A percentile compares a stretch with the other conserved stretches of the same genome.
phyloP scores from a whole-genome alignment of 64 coral and sea anemone genomes.

The Catalaphyllia jardinei region DNA sequence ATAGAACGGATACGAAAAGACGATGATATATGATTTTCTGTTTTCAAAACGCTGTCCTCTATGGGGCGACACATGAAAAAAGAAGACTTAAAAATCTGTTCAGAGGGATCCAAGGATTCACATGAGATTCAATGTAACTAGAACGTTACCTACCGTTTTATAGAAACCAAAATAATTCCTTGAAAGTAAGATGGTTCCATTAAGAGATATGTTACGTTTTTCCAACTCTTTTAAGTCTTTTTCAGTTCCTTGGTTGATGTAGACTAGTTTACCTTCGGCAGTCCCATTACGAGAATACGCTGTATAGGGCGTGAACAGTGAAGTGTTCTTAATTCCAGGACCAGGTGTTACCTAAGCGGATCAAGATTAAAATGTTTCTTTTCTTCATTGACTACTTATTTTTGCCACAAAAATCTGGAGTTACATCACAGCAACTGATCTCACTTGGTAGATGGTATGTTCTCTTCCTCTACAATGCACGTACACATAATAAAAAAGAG shows the following conservation, averaged over 20 bases:
- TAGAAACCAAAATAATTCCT: background rate
- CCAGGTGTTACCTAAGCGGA: constrained; percentile 21
- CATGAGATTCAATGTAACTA: no score
- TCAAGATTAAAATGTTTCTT: background rate
- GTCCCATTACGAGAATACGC: constrained; percentile 66
- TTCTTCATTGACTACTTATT: no score
- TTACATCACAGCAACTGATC: no score
- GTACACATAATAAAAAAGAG: no score
- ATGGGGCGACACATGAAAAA: no score
- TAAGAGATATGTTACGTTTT: constrained; percentile 56
- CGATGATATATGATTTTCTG: no score
- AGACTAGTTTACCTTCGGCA: constrained; percentile 56
- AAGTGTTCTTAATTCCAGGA: background rate
- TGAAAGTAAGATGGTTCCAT: constrained; percentile 54
- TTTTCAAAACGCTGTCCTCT: no score
- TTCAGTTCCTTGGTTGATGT: constrained; percentile 11
- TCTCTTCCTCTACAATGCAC: no score
- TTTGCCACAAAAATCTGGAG: no score
- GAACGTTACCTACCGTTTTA: background rate
- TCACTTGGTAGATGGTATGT: no score
- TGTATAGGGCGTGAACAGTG: constrained; percentile 38
- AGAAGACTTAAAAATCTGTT: background rate
- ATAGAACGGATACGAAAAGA: no score
- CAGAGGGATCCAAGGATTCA: no score
- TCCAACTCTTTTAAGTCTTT: constrained; percentile 48